Evolutionary conservation across 2,113 vertebrate species (phyloP), one percentile per base, ranked within the genome.

Genomic region (Tetrao urogallus): DNA sequence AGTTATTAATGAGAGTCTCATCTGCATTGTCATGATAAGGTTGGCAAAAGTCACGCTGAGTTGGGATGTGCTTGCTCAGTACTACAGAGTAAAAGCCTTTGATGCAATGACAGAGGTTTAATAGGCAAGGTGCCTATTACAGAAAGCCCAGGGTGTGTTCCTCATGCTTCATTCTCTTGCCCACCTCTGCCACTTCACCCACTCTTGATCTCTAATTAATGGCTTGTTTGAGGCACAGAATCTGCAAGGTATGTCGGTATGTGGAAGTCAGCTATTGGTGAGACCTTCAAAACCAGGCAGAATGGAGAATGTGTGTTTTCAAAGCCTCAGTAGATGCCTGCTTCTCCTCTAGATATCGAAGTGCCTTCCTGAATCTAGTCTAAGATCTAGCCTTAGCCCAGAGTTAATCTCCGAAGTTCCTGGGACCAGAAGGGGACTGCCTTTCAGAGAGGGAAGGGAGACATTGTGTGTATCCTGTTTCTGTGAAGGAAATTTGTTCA

Each of bases 51-150:
- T 27, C 28, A n/a, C 3, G 1, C 2, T 64, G 57, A 28, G 45
- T 1, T 70, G 54, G 58, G 64, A 34, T 28, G 36, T 63, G 27
- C 57, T 47, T 60, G 67, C 30, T 58, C 65, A 43, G 47, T 90
- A 3, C 56, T 58, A 28, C 34, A 20, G 81, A 24, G 42, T 36
- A n/a, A 6, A 69, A 80, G 72, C 50, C n/a, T 71, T 77, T 86
- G 34, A 4, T 22, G 82, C 88, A 34, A 4, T n/a, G 85, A 77
- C 86, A 76, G 72, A 28, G 43, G 10, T 73, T 47, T 24, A 50
- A 24, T 50, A 50, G 47, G 47, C 79, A 94, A 91, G 38, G 88
- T 94, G 80, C 90, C 65, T 74, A 60, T 96, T 95, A 86, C 85
- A 25, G 72, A 47, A 71, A 71, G 72, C 67, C 56, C 38, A 22